phyloP scores from a whole-genome alignment of 2,113 vertebrate species.

The Hydrolagus affinis region DNA sequence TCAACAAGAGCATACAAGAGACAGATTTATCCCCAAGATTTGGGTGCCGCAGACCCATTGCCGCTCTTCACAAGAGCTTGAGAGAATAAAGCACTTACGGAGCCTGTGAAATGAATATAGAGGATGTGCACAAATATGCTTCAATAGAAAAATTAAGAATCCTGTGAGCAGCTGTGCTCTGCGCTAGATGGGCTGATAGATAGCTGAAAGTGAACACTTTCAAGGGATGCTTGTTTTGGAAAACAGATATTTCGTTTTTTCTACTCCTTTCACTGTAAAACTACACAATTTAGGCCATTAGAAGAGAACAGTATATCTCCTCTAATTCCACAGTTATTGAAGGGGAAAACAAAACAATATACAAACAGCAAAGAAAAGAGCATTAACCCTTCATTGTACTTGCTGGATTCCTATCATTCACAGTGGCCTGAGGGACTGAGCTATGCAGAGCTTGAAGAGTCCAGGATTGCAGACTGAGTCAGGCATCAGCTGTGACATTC shows the following conservation, averaged over 20 bases:
- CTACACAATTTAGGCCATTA: neutral
- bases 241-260: neutral
- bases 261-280: conserved; percentile 5
- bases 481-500: no score
- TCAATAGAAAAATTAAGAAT: neutral
- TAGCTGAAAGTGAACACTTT: conserved; percentile 13
- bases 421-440: neutral
- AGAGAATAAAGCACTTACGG: no score
- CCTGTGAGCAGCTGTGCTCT: neutral
- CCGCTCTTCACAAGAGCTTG: no score
- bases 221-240: neutral
- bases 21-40: no score
- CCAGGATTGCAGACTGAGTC: neutral
- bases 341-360: neutral
- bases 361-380: conserved; percentile 2
- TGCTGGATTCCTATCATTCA: neutral
- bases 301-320: conserved; percentile 5
- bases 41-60: no score
- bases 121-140: neutral
- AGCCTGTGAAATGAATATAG: neutral
- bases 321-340: neutral
- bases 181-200: neutral
- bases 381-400: neutral
- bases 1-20: no score
- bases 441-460: neutral